These are phyloP conservation scores for Motacilla alba DNA, from an alignment of 2,113 vertebrate genomes.

Conservation along the genomic window DNA sequence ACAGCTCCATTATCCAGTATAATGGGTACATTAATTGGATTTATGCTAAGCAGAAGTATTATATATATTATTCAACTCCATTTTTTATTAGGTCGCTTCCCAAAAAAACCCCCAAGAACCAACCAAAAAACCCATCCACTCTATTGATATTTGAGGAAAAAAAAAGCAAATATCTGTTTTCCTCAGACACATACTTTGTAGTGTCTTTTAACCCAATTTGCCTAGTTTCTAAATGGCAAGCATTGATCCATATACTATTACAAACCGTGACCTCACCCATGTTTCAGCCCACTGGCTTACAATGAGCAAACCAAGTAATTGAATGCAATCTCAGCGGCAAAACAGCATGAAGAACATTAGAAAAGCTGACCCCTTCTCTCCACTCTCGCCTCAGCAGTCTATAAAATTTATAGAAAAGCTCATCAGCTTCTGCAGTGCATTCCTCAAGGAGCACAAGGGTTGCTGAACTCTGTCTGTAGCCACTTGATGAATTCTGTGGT, in stretches of 20 bases:
- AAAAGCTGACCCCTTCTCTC: slow-evolving; percentile 3
- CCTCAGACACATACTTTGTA: neutral
- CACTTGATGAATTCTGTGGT: neutral
- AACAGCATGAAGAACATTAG: slow-evolving; percentile 21
- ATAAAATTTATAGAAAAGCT: slow-evolving; percentile 13
- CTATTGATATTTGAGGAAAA: neutral
- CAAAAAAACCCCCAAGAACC: neutral
- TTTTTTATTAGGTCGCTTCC: neutral
- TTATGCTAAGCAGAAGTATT: neutral
- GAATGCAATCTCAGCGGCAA: neutral
- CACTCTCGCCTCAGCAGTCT: neutral
- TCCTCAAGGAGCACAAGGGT: neutral
- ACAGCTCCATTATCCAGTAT: neutral
- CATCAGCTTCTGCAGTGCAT: neutral
- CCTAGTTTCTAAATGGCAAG: neutral
- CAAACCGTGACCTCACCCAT: neutral
- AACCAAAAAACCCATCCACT: neutral
- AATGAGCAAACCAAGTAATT: neutral
- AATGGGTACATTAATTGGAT: neutral
- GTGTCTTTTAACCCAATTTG: neutral
- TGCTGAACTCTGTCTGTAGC: neutral
- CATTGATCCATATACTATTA: neutral
- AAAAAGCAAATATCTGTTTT: neutral
- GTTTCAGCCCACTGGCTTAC: slow-evolving; percentile 24
- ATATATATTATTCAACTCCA: neutral